A percentile compares a stretch with the other conserved stretches of the same genome.
These are phyloP conservation scores for Argyra leucocephala DNA, from an alignment of 2,888 invertebrate species.

Conservation along the genomic window DNA sequence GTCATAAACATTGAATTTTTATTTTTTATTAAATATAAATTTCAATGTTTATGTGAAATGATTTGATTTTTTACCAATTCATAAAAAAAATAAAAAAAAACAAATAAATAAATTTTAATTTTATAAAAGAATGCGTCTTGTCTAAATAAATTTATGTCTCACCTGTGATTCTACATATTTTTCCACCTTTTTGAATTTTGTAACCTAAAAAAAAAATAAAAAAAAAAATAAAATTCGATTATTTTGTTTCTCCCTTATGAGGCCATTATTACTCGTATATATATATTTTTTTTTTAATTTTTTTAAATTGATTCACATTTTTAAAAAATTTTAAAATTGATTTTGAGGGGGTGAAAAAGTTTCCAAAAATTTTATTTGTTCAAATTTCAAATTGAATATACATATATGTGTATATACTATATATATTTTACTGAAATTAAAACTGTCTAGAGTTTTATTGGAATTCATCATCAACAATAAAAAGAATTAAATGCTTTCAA, in stretches of 20 bases:
- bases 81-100: no score
- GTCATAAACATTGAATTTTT: background rate
- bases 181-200: background rate
- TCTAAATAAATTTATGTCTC: conserved; percentile 1
- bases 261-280: no score
- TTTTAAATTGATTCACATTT: no score
- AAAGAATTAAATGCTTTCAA: no score
- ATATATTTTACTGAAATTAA: no score
- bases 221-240: background rate
- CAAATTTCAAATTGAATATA: no score
- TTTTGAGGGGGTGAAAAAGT: no score
- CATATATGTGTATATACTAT: no score
- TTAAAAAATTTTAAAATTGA: no score
- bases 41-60: background rate
- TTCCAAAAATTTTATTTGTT: no score
- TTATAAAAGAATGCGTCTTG: background rate
- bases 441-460: no score
- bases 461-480: no score
- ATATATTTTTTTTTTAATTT: background rate
- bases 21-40: background rate
- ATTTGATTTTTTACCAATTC: background rate
- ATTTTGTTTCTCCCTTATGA: background rate
- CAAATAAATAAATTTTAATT: background rate
- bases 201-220: background rate
- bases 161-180: background rate